Percentiles rank a stretch among this genome's conserved stretches.
These are phyloP conservation scores for Pogonophryne albipinna DNA, from an alignment of 2,797 vertebrate species.

Conservation along the genomic window DNA sequence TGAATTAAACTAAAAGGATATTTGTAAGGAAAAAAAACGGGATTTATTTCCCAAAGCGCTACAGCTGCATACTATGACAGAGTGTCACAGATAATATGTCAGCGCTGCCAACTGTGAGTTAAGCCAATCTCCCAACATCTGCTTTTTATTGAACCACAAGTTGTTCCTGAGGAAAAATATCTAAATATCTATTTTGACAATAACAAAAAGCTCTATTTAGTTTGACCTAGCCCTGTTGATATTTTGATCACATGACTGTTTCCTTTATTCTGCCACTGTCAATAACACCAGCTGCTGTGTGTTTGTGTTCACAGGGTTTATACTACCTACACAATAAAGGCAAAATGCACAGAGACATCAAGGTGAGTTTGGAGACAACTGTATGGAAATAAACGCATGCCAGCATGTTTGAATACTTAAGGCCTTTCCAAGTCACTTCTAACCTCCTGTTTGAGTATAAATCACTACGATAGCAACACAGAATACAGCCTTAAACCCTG, in stretches of 20 bases:
- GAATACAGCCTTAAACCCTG: too few species aligned
- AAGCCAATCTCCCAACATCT: neutral
- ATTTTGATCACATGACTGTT: neutral
- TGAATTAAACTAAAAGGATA: neutral
- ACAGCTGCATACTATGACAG: too few species aligned
- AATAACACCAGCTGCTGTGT: slow-evolving; percentile 8
- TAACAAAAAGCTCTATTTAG: neutral
- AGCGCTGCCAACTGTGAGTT: neutral
- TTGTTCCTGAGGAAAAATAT: neutral
- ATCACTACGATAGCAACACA: too few species aligned
- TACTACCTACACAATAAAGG: slow-evolving; percentile 98
- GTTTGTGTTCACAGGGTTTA: slow-evolving; percentile 87
- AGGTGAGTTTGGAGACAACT: slow-evolving; percentile 84
- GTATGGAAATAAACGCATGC: neutral
- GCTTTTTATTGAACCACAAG: slow-evolving; percentile 1
- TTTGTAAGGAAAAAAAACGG: too few species aligned
- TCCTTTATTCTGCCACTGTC: neutral
- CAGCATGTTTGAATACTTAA: neutral
- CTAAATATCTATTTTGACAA: slow-evolving; percentile 1
- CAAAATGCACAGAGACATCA: slow-evolving; percentile 99
- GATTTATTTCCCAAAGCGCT: too few species aligned
- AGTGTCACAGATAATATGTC: slow-evolving; percentile 13
- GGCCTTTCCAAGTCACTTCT: neutral
- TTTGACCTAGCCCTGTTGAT: neutral
- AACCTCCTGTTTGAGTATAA: neutral